phyloP scores from a whole-genome alignment of 2,888 invertebrate species.

The Arge pagana region DNA sequence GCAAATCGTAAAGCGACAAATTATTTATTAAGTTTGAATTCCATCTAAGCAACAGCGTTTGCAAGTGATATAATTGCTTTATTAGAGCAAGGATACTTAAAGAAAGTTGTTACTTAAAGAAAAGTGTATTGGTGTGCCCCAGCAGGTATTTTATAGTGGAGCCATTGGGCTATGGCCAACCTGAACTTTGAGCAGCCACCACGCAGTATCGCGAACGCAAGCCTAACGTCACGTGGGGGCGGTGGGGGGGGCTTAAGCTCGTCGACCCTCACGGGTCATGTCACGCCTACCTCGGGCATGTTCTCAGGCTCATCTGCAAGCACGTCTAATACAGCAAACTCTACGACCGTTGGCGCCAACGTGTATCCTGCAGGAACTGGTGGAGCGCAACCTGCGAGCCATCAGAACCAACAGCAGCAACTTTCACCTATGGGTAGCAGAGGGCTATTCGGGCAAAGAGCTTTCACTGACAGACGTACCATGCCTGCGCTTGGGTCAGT shows the following conservation, averaged over 20 bases:
- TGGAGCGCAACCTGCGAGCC: constrained; percentile 57
- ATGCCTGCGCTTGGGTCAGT: constrained; percentile 65
- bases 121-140: constrained; percentile 37
- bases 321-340: constrained; percentile 51
- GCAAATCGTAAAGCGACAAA: too few relatives aligned
- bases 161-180: constrained; percentile 84
- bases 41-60: too few relatives aligned
- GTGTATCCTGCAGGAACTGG: constrained; percentile 53
- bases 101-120: constrained; percentile 18
- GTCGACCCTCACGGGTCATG: constrained; percentile 74
- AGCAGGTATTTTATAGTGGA: constrained; percentile 45
- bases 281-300: constrained; percentile 73
- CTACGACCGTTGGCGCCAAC: constrained; percentile 53
- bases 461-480: constrained; percentile 75
- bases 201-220: constrained; percentile 83
- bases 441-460: constrained; percentile 78
- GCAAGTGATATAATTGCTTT: constrained; percentile 7
- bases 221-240: constrained; percentile 69
- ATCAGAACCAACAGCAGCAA: constrained; percentile 62
- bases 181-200: constrained; percentile 89
- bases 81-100: background rate
- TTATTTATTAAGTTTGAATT: too few relatives aligned
- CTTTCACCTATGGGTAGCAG: constrained; percentile 65
- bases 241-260: constrained; percentile 65
- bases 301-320: constrained; percentile 61